These are phyloP conservation scores for Pogonophryne albipinna DNA, from an alignment of 2,797 vertebrate genomes.

Conservation along the genomic window DNA sequence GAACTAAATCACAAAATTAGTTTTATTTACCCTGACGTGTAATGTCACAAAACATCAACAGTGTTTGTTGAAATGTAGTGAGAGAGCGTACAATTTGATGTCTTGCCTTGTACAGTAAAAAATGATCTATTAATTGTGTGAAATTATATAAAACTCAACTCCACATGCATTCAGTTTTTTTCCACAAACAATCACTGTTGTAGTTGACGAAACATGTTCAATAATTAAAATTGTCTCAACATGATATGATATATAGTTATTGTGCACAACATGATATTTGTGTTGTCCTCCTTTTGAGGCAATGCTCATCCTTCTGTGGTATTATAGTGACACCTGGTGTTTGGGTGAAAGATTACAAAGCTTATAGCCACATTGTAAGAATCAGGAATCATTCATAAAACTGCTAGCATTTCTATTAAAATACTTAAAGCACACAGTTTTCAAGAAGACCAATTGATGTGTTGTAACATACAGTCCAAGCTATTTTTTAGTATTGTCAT, in stretches of 20 bases:
- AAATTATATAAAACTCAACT: not conserved
- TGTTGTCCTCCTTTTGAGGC: not conserved
- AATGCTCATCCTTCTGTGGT: not conserved
- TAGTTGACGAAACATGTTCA: not conserved
- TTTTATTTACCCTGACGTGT: too few relatives aligned
- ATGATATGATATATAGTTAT: not conserved
- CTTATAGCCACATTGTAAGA: not conserved
- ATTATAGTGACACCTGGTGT: slow-evolving; percentile 61
- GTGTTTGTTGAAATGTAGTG: too few relatives aligned
- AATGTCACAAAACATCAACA: too few relatives aligned
- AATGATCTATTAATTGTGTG: too few relatives aligned
- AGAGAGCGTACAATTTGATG: too few relatives aligned
- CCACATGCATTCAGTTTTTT: not conserved
- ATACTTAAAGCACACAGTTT: not conserved
- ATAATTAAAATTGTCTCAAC: not conserved
- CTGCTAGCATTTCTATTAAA: not conserved
- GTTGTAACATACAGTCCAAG: not conserved
- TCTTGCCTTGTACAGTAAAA: too few relatives aligned
- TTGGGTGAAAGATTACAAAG: slow-evolving; percentile 25
- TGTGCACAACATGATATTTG: not conserved
- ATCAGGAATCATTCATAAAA: not conserved
- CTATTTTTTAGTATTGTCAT: not conserved
- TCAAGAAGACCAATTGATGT: not conserved
- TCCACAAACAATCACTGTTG: not conserved
- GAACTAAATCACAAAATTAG: too few relatives aligned